phyloP scores from a whole-genome alignment of 2,888 invertebrate genomes.

The Sinopyrophorus schimmeli region DNA sequence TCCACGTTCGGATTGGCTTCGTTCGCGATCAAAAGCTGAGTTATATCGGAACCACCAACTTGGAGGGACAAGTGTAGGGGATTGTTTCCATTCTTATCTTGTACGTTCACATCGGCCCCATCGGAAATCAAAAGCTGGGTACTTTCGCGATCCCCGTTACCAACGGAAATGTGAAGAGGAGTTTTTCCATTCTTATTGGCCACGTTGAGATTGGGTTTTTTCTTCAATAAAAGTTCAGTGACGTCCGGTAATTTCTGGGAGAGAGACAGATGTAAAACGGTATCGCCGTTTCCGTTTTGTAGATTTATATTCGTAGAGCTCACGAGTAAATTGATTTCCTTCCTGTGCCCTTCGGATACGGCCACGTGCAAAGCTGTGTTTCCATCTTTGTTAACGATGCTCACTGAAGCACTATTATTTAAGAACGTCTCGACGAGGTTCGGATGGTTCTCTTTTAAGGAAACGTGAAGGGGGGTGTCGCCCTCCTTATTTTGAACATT shows the following conservation, averaged over 20 bases:
- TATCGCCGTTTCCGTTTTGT: too few species aligned
- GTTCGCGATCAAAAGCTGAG: not conserved
- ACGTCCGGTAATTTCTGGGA: too few species aligned
- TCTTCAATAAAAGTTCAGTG: too few species aligned
- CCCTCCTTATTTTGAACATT: not conserved
- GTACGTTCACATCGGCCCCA: not conserved
- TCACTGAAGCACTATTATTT: not conserved
- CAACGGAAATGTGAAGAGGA: not conserved
- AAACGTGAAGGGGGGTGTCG: not conserved
- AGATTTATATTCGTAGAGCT: too few species aligned
- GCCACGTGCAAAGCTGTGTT: not conserved
- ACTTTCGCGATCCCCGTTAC: not conserved
- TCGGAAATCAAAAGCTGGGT: not conserved
- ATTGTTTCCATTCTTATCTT: not conserved
- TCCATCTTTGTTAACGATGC: not conserved
- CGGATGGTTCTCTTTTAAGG: slow-evolving; percentile 1
- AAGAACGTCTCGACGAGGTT: not conserved
- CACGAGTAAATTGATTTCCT: too few species aligned
- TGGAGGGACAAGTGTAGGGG: not conserved
- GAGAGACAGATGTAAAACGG: too few species aligned
- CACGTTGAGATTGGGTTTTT: not conserved
- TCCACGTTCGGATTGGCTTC: not conserved
- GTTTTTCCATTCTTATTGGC: not conserved
- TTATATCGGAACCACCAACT: not conserved
- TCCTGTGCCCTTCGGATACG: not conserved